Evolutionary conservation across 1,140 invertebrate species (phyloP).

Genomic region (Caenorhabditis latens): DNA sequence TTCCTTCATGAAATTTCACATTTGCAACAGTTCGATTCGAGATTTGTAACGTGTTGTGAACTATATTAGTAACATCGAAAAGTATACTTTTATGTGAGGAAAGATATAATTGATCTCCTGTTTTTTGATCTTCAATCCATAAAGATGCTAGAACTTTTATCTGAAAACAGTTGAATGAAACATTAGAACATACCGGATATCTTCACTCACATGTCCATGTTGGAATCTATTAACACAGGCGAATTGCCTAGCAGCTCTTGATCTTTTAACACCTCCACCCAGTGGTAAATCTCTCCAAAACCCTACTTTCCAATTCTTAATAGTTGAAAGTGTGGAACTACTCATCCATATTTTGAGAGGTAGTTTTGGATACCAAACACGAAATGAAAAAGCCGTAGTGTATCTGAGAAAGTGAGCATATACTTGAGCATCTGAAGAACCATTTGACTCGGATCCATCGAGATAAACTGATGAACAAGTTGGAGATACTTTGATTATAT

Average conservation of each 20-base stretch:
- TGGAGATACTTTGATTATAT: constrained; percentile 94
- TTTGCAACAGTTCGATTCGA: constrained; percentile 55
- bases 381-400: constrained; percentile 88
- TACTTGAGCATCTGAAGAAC: constrained; percentile 92
- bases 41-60: constrained; percentile 51
- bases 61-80: constrained; percentile 65
- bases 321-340: constrained; percentile 42
- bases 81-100: constrained; percentile 61
- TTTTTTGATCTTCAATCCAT: constrained; percentile 61
- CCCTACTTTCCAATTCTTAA: constrained; percentile 23
- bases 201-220: constrained; percentile 58
- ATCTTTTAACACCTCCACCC: constrained; percentile 89
- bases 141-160: constrained; percentile 61
- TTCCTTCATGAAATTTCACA: constrained; percentile 41
- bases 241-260: constrained; percentile 64
- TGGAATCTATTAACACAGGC: constrained; percentile 63
- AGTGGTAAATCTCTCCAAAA: constrained; percentile 79
- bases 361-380: constrained; percentile 96
- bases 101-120: constrained; percentile 64
- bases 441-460: constrained; percentile 93
- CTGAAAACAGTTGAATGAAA: constrained; percentile 37
- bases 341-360: constrained; percentile 81
- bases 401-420: constrained; percentile 93
- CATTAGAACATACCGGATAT: background rate
- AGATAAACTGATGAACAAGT: constrained; percentile 95